Evolutionary conservation across 2,888 invertebrate species (phyloP), one percentile per base, ranked within the genome.

Genomic region (Sarcophaga rosellei): DNA sequence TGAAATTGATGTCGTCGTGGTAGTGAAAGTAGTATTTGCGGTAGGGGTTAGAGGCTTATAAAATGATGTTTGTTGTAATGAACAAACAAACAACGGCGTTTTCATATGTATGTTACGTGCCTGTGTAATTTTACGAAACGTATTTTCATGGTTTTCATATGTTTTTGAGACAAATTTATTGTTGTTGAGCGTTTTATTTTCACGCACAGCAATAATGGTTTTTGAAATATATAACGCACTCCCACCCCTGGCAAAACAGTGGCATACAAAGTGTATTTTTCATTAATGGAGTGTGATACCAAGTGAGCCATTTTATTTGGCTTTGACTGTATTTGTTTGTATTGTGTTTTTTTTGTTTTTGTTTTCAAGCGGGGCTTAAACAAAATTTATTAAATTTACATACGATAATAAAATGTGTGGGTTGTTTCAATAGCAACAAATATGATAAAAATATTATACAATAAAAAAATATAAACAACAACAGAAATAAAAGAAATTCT

Each of bases 81-180:
- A 35, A 35, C 8, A 35, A 61, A 69, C 35, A n/a, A 61, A 15
- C 17, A 21, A 47, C 44, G 69, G 57, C 74, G 78, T 82, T 77
- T 77, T 77, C 35, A 76, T 57, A 47, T 72, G 15, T 57, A 47
- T 72, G 15, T 62, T 78, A 73, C 61, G 76, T 77, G 63, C 47
- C 70, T 69, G 78, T 78, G 74, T 53, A 75, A 82, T 79, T 82
- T 53, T 82, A 76, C 21, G 35, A 72, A 72, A 75, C 69, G 69
- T 76, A 86, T 82, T 79, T 86, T 82, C 85, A 79, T 86, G 85
- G 82, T 86, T 86, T 61, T 82, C 74, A 75, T 70, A 82, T 79
- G 66, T 35, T 35, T 47, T 81, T 85, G 78, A 85, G 70, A 85
- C 69, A 75, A 63, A 66, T 76, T 21, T 76, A 35, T 72, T 68